phyloP scores from a whole-genome alignment of 2,888 invertebrate genomes.

The Luperina testacea region DNA sequence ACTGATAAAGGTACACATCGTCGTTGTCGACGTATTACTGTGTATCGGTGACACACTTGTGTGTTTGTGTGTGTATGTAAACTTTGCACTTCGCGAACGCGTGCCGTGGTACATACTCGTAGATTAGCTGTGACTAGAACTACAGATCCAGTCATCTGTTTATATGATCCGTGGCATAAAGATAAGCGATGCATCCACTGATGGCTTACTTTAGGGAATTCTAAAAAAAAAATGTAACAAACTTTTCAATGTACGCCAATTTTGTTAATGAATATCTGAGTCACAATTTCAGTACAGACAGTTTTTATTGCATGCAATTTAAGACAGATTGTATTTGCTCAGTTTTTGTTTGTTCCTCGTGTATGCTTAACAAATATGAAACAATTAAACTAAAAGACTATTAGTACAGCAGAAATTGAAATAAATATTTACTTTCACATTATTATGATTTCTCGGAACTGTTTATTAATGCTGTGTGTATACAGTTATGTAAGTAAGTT shows the following conservation, averaged over 20 bases:
- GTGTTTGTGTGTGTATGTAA: slow-evolving; percentile 74
- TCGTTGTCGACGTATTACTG: slow-evolving; percentile 65
- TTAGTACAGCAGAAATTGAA: slow-evolving; percentile 20
- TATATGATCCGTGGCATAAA: slow-evolving; percentile 18
- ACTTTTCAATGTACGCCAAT: slow-evolving; percentile 35
- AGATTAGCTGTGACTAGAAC: slow-evolving; percentile 51
- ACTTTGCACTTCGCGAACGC: slow-evolving; percentile 81
- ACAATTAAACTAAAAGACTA: slow-evolving; percentile 27
- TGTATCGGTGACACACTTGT: slow-evolving; percentile 67
- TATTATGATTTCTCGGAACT: slow-evolving; percentile 31
- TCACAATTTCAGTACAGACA: slow-evolving; percentile 38
- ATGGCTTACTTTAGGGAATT: not conserved
- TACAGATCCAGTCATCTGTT: slow-evolving; percentile 38
- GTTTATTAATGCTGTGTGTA: slow-evolving; percentile 8
- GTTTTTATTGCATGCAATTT: slow-evolving; percentile 50
- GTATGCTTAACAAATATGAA: slow-evolving; percentile 30
- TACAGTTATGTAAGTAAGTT: not conserved
- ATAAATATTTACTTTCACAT: slow-evolving; percentile 41
- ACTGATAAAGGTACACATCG: slow-evolving; percentile 75
- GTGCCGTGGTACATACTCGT: slow-evolving; percentile 70
- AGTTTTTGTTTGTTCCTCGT: slow-evolving; percentile 38
- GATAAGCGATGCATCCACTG: slow-evolving; percentile 49
- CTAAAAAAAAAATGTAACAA: too few relatives aligned
- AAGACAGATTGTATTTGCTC: slow-evolving; percentile 40
- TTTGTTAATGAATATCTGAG: slow-evolving; percentile 39